phyloP scores from a whole-genome alignment of 37 sponge, comb jelly and placozoan species.

The Lycopodina hypogea region DNA sequence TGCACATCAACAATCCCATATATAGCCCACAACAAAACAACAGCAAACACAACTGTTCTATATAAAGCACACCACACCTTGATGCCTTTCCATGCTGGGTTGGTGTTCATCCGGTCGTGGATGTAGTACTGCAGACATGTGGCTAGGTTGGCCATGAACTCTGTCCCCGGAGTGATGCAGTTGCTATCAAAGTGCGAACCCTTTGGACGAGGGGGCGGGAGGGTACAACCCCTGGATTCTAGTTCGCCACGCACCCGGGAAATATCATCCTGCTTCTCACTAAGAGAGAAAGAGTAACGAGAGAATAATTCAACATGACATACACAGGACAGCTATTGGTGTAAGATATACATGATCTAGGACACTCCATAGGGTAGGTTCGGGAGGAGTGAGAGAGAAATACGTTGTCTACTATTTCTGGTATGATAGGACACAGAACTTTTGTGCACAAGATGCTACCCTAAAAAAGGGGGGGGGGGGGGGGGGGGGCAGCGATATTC shows the following conservation, averaged over 20 bases:
- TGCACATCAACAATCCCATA: too few relatives aligned
- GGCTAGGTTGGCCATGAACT: conserved; percentile 93
- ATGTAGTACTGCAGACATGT: conserved; percentile 89
- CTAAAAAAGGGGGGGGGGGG: too few relatives aligned
- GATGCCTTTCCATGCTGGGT: conserved; percentile 90
- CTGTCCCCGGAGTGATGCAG: conserved; percentile 98
- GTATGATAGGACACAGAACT: too few relatives aligned
- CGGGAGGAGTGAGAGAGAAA: background rate
- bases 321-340: too few relatives aligned
- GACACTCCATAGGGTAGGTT: background rate
- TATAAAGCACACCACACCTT: conserved; percentile 52
- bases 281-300: conserved; percentile 9
- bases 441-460: too few relatives aligned
- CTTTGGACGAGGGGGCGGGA: conserved; percentile 84
- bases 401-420: too few relatives aligned
- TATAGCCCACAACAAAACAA: too few relatives aligned
- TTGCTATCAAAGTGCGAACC: conserved; percentile 93
- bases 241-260: conserved; percentile 58
- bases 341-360: background rate
- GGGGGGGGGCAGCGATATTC: too few relatives aligned
- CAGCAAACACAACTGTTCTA: too few relatives aligned
- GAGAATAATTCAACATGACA: background rate
- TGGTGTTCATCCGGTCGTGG: conserved; percentile 85
- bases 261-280: conserved; percentile 79
- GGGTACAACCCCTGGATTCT: conserved; percentile 54